Evolutionary conservation across 1,140 invertebrate species (phyloP).

Genomic region (Chironomus tepperi): DNA sequence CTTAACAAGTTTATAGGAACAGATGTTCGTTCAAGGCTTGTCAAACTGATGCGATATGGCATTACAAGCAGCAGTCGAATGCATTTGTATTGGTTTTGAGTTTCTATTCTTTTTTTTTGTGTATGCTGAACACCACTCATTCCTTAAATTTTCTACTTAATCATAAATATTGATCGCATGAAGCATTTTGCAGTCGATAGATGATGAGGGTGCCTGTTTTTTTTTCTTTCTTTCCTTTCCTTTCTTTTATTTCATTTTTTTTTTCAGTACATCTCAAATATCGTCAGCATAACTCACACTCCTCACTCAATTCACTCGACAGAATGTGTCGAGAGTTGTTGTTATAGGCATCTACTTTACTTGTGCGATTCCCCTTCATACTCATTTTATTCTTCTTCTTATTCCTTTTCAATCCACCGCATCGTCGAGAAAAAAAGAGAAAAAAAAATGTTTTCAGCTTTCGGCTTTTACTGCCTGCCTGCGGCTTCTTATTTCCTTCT

Average conservation of each 20-base stretch:
- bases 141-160: not conserved
- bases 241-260: not conserved
- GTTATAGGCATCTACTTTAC: not conserved
- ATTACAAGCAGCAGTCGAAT: not conserved
- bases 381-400: not conserved
- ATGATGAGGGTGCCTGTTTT: not conserved
- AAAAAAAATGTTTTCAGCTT: slow-evolving; percentile 15
- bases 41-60: not conserved
- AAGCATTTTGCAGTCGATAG: slow-evolving; percentile 4
- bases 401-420: slow-evolving; percentile 3
- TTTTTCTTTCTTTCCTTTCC: not conserved
- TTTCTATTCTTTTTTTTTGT: not conserved
- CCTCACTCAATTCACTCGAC: not conserved
- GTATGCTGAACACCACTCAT: not conserved
- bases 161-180: slow-evolving; percentile 6
- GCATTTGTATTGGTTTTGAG: not conserved
- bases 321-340: not conserved
- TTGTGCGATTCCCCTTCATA: slow-evolving; percentile 4
- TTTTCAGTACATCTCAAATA: slow-evolving; percentile 18
- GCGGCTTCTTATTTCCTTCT: slow-evolving; percentile 12
- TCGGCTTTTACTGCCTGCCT: slow-evolving; percentile 10
- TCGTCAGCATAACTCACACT: slow-evolving; percentile 11
- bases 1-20: slow-evolving; percentile 8
- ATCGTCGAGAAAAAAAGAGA: not conserved
- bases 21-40: not conserved